Conservation (phyloP, 2,113 vertebrate species). For the Gallinago media region DNA sequence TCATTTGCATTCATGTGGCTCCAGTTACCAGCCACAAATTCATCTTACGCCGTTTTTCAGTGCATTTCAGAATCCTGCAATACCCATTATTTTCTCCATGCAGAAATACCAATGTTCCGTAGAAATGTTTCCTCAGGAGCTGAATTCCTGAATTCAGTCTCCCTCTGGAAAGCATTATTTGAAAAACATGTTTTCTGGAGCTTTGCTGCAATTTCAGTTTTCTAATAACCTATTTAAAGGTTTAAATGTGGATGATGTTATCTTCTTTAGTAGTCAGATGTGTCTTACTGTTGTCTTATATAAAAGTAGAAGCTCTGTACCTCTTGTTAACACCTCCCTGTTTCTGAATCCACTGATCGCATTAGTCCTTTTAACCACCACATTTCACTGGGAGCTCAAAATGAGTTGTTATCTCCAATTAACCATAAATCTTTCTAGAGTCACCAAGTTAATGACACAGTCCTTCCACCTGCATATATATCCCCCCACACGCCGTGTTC, state of each 20-base stretch:
- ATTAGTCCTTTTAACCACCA: not conserved
- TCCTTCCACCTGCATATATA: not conserved
- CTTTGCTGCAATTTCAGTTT: not conserved
- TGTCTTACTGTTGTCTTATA: not conserved
- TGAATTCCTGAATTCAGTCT: not conserved
- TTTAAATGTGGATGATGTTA: not conserved
- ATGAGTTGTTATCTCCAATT: not conserved
- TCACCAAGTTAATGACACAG: not conserved
- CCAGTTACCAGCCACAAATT: not conserved
- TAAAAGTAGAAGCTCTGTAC: not conserved
- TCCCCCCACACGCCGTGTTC: not conserved
- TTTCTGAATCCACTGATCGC: not conserved
- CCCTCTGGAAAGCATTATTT: not conserved
- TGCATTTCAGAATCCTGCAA: not conserved
- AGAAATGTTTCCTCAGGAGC: not conserved
- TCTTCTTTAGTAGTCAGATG: not conserved
- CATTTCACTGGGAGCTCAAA: not conserved
- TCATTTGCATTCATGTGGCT: not conserved
- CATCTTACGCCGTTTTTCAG: not conserved
- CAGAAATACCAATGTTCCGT: not conserved
- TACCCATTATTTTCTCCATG: not conserved
- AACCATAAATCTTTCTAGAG: not conserved
- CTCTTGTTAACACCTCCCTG: not conserved
- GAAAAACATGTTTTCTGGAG: not conserved
- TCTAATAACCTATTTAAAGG: not conserved